Evolutionary conservation across 2,888 invertebrate genomes (phyloP).

Genomic region (Lacanobia oleracea): DNA sequence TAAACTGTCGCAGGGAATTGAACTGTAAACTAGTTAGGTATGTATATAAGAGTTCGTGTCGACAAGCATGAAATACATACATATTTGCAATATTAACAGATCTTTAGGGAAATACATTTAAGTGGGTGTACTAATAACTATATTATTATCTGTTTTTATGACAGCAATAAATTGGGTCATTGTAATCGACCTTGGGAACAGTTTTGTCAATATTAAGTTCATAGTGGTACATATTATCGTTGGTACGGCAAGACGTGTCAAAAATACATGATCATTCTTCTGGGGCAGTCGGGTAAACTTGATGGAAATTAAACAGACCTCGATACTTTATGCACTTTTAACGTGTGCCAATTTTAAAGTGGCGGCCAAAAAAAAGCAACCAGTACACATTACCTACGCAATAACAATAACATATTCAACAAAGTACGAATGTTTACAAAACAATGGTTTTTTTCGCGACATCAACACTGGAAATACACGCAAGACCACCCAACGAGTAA

Average conservation of each 20-base stretch:
- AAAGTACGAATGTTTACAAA: slow-evolving; percentile 81
- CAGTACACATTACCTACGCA: slow-evolving; percentile 45
- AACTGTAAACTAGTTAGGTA: not conserved
- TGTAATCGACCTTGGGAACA: slow-evolving; percentile 7
- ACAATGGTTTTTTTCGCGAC: slow-evolving; percentile 73
- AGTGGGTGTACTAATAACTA: not conserved
- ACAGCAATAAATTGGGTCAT: slow-evolving; percentile 1
- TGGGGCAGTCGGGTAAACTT: not conserved
- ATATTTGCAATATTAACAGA: not conserved
- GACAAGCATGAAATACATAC: not conserved
- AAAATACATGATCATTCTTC: not conserved
- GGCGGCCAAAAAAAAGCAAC: slow-evolving; percentile 49
- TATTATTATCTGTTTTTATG: not conserved
- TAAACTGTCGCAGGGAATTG: not conserved
- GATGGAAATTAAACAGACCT: not conserved
- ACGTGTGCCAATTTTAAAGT: slow-evolving; percentile 12
- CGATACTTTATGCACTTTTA: slow-evolving; percentile 1
- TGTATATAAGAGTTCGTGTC: not conserved
- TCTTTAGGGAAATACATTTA: not conserved
- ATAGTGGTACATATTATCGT: not conserved
- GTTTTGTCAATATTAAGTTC: slow-evolving; percentile 6
- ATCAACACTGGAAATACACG: slow-evolving; percentile 68
- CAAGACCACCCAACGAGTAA: slow-evolving; percentile 75
- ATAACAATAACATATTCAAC: slow-evolving; percentile 60
- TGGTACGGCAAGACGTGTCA: not conserved